Base-by-base conservation (phyloP, 2,797 vertebrate species). In the Fistularia tabacaria region DNA sequence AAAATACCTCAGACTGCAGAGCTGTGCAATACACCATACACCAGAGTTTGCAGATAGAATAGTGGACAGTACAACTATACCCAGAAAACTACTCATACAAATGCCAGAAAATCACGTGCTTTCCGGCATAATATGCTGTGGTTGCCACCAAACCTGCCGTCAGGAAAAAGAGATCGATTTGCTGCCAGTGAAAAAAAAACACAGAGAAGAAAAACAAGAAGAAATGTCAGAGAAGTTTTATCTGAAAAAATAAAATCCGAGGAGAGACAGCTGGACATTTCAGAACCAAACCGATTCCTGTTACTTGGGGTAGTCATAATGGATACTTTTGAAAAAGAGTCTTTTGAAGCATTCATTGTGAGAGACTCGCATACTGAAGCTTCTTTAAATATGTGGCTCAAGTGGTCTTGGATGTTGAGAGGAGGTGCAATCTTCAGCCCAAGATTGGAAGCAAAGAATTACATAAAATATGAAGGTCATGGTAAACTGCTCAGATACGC, bases 111-210 rank as follows among this genome's bases (percentile, higher is more conserved):
- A 25, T 25, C 2, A 25, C 25, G 5, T 25, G 25, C 25, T 25
- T 25, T 25, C 5, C 39, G 62, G 25, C 9, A 68, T 39, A 12
- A 62, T 13, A 15, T 52, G 47, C 3, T 67, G 45, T 1, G 25
- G 48, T 5, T 37, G 61, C 47, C 57, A 61, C 0, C 66, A 43
- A 0, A n/a, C 3, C 40, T 46, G 39, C 9, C 0, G 1, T 61
- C 8, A 67, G 6, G 44, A 54, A 45, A 37, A 59, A 8, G 12
- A 39, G 56, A 54, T 54, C 56, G 59, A 9, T 57, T 61, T 1
- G 41, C 11, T 2, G 43, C 7, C 49, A 60, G 25, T 25, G 25
- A 7, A 64, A 25, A n/a, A 62, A 12, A 56, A 49, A 54, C 3
- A 14, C 0, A 3, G 45, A n/a, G 11, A 59, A 37, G 42, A 56